phyloP scores from a whole-genome alignment of 2,888 invertebrate genomes.

The Erynnis tages region DNA sequence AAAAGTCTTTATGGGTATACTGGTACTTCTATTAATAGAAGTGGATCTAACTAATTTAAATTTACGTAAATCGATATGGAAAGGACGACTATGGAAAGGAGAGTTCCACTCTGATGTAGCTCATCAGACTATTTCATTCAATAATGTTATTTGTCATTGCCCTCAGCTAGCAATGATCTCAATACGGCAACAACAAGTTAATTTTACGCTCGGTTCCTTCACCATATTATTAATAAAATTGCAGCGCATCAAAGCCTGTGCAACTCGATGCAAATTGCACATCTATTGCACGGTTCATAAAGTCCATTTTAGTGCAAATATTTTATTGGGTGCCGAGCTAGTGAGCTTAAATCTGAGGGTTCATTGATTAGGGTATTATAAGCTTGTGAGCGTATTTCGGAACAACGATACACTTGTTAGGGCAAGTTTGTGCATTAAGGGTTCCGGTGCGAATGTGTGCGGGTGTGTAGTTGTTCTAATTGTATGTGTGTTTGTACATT shows the following conservation, averaged over 20 bases:
- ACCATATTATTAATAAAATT: conserved; percentile 24
- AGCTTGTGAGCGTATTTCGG: conserved; percentile 63
- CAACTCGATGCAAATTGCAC: conserved; percentile 1
- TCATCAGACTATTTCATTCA: too few species aligned
- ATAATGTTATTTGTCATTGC: conserved; percentile 19
- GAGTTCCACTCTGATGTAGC: too few species aligned
- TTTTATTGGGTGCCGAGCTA: conserved; percentile 17
- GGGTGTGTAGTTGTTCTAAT: not conserved
- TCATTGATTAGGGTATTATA: conserved; percentile 67
- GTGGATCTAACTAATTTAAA: too few species aligned
- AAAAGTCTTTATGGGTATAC: too few species aligned
- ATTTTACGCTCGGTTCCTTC: conserved; percentile 21
- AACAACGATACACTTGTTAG: conserved; percentile 47
- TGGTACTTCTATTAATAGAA: too few species aligned
- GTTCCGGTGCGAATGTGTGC: conserved; percentile 27
- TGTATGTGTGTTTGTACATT: not conserved
- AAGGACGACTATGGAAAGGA: too few species aligned
- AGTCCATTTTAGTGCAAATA: conserved; percentile 8
- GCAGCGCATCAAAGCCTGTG: conserved; percentile 10
- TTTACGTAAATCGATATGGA: too few species aligned
- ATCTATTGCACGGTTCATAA: not conserved
- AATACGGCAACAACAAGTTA: conserved; percentile 26
- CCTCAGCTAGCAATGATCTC: conserved; percentile 22
- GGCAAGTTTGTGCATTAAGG: conserved; percentile 35
- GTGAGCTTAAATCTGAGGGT: conserved; percentile 55